These are phyloP conservation scores for Zalophus californianus DNA, from an alignment of 2,797 vertebrate species.

Conservation along the genomic window DNA sequence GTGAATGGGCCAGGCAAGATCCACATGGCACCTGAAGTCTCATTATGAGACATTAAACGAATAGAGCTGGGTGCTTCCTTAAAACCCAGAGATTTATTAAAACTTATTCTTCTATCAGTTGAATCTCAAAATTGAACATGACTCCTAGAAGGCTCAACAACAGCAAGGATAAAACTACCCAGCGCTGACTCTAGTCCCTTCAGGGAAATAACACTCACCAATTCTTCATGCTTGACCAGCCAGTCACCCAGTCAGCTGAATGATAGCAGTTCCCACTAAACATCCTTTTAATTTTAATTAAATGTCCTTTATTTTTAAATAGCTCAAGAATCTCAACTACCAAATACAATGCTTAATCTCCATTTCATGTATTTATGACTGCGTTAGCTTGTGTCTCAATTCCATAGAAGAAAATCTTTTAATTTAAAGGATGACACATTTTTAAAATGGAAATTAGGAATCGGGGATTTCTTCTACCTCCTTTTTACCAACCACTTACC, in stretches of 20 bases:
- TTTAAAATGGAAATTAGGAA: slow-evolving; percentile 22
- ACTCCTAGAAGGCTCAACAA: background rate
- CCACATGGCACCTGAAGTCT: background rate
- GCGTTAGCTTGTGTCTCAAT: background rate
- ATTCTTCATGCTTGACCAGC: background rate
- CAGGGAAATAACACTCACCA: background rate
- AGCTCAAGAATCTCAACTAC: background rate
- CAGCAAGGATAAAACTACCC: background rate
- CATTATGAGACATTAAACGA: background rate
- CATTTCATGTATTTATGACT: background rate
- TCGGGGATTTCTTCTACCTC: background rate
- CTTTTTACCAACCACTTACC: background rate
- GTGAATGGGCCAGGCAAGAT: background rate
- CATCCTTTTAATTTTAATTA: background rate
- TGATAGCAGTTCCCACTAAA: background rate
- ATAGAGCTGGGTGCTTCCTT: background rate
- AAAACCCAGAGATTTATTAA: slow-evolving; percentile 16
- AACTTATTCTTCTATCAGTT: background rate
- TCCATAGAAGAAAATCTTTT: slow-evolving; percentile 32
- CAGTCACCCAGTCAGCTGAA: background rate
- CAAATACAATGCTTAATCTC: background rate
- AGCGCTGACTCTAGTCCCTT: background rate
- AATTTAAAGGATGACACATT: background rate
- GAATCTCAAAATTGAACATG: slow-evolving; percentile 13
- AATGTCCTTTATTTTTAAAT: background rate